phyloP scores from a whole-genome alignment of 1,140 invertebrate genomes.

The Akabosia matsudoensis region DNA sequence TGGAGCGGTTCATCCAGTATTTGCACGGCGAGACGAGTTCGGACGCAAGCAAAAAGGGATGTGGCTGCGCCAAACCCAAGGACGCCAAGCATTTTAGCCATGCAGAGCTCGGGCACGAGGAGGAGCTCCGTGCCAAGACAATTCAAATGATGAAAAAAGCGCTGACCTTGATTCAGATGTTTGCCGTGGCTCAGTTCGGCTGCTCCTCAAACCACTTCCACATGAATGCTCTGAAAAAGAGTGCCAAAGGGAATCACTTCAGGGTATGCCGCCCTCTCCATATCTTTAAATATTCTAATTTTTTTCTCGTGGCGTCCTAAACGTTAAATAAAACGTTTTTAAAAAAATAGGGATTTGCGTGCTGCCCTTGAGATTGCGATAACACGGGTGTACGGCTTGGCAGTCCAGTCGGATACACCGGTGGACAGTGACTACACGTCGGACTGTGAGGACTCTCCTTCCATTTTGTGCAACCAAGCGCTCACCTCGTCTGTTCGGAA shows the following conservation, averaged over 20 bases:
- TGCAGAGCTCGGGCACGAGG: slow-evolving; percentile 39
- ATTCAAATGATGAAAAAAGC: slow-evolving; percentile 76
- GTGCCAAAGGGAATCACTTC: slow-evolving; percentile 81
- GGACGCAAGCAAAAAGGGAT: slow-evolving; percentile 50
- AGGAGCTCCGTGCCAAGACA: slow-evolving; percentile 56
- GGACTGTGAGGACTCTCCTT: slow-evolving; percentile 61
- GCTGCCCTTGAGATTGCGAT: slow-evolving; percentile 89
- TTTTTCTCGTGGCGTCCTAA: background rate
- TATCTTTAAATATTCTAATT: background rate
- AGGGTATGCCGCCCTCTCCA: slow-evolving; percentile 62
- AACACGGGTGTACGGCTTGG: slow-evolving; percentile 67
- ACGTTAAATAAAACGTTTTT: slow-evolving; percentile 47
- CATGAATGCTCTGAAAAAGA: slow-evolving; percentile 80
- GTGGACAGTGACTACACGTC: slow-evolving; percentile 61
- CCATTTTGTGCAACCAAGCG: slow-evolving; percentile 61
- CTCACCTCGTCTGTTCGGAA: slow-evolving; percentile 85
- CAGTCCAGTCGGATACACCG: slow-evolving; percentile 54
- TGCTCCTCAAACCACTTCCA: slow-evolving; percentile 71
- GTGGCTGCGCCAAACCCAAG: slow-evolving; percentile 23
- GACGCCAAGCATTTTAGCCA: slow-evolving; percentile 27
- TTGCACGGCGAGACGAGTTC: slow-evolving; percentile 70
- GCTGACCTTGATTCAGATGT: slow-evolving; percentile 83
- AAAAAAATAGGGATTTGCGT: slow-evolving; percentile 69
- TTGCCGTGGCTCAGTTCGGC: slow-evolving; percentile 85
- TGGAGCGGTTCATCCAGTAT: slow-evolving; percentile 95